Base-by-base conservation (phyloP, 1,140 invertebrate species). In the Papilio helenus region DNA sequence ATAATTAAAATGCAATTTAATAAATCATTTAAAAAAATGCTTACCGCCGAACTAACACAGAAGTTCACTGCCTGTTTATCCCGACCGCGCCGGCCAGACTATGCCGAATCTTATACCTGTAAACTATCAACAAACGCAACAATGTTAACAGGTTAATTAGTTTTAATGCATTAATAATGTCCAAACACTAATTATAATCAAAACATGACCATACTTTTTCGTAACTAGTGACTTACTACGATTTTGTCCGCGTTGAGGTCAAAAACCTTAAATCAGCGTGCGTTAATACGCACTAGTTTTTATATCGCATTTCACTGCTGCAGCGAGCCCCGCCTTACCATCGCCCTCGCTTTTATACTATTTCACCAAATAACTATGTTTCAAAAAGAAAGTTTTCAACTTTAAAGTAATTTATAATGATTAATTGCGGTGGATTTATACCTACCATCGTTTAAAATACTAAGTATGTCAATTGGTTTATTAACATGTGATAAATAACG, bases 221-320 rank as follows among this genome's bases (percentile, higher is more conserved):
- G 58, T 61, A 26, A 61, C 20, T 61, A 61, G 20, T 23, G 20
- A 26, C 20, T 23, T 20, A 23, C 20, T 26, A 14, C 20, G 58
- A 58, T 26, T 61, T 26, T 12, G 58, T 29, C 58, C 23, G 58
- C 58, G 58, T 61, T 16, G 29, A 29, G 61, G 61, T 68, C 61
- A 68, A 68, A 16, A 29, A 68, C 61, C 61, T 68, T 68, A 29
- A 61, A 58, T 58, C 58, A 18, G 61, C 26, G 4, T 68, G 61
- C 61, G 61, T 34, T 55, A 55, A 20, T 55, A 20, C 51, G 51
- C 51, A 55, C 51, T n/a, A 55, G 18, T 10, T 26, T 23, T 61
- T 26, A 26, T 23, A 61, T 61, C 9, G 20, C 20, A 26, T 61
- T 26, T 61, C 58, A 26, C 58, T 26, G 58, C 23, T 26, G 58